These are phyloP conservation scores for Polietes domitor DNA, from an alignment of 2,888 invertebrate genomes.

Conservation along the genomic window DNA sequence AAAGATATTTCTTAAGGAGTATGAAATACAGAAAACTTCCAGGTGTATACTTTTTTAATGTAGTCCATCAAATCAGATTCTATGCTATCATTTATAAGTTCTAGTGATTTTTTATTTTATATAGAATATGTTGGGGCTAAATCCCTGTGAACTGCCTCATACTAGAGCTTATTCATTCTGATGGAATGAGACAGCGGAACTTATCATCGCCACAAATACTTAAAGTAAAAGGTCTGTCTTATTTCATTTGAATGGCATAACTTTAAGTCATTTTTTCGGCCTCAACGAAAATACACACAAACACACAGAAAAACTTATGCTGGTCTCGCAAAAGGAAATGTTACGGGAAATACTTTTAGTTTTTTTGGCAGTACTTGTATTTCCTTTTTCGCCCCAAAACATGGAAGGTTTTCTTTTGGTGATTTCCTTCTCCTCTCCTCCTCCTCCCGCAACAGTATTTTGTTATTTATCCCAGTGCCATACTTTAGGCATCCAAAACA, in stretches of 20 bases:
- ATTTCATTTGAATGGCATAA: constrained; percentile 1
- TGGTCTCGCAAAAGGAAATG: constrained; percentile 41
- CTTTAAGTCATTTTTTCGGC: background rate
- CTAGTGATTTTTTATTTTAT: too few relatives aligned
- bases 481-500: background rate
- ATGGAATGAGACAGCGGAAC: background rate
- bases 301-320: background rate
- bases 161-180: background rate
- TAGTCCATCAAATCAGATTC: too few relatives aligned
- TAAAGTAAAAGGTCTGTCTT: background rate
- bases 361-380: constrained; percentile 11
- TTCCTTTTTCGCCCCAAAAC: background rate
- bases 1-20: too few relatives aligned
- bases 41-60: too few relatives aligned
- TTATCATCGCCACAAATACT: constrained; percentile 3
- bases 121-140: too few relatives aligned
- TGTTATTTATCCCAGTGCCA: too few relatives aligned
- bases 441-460: background rate
- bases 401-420: background rate
- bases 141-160: background rate
- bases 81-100: too few relatives aligned
- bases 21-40: too few relatives aligned
- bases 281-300: background rate
- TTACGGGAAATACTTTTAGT: constrained; percentile 30
- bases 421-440: too few relatives aligned